A percentile compares a stretch with the other conserved stretches of the same genome.
Evolutionary conservation across 2,888 invertebrate genomes (phyloP).

Genomic region (Eupithecia subumbrata): DNA sequence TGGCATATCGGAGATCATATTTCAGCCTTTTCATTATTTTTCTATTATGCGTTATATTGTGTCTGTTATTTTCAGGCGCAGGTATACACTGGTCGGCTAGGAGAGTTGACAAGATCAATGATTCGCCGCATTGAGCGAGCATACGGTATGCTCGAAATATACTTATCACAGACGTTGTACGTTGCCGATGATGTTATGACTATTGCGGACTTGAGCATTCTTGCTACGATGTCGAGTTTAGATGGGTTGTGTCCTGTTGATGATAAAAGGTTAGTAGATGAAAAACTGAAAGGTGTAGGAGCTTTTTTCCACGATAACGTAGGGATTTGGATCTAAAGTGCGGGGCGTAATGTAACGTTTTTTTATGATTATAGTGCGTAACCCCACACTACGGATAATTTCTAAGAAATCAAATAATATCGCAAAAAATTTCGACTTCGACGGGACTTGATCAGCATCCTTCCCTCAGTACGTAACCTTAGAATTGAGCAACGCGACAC

Average conservation of each 20-base stretch:
- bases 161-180: slow-evolving; percentile 61
- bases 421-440: too few relatives aligned
- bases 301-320: too few relatives aligned
- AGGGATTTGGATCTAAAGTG: too few relatives aligned
- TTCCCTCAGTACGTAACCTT: too few relatives aligned
- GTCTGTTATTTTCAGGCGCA: slow-evolving; percentile 56
- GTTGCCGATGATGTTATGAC: slow-evolving; percentile 67
- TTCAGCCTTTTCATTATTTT: not conserved
- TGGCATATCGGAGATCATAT: not conserved
- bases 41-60: too few relatives aligned
- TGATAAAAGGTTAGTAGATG: slow-evolving; percentile 53
- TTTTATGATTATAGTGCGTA: too few relatives aligned
- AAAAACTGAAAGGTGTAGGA: not conserved
- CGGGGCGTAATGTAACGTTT: too few relatives aligned
- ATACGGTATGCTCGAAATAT: slow-evolving; percentile 67
- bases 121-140: slow-evolving; percentile 60
- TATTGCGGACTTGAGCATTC: slow-evolving; percentile 68
- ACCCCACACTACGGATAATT: too few relatives aligned
- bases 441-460: too few relatives aligned
- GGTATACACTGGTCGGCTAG: slow-evolving; percentile 64
- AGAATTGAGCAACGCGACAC: too few relatives aligned
- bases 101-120: slow-evolving; percentile 61
- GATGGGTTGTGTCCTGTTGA: slow-evolving; percentile 66
- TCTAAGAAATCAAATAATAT: too few relatives aligned
- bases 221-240: slow-evolving; percentile 63